Conservation (phyloP, 1,140 invertebrate genomes). For the Samia ricini region DNA sequence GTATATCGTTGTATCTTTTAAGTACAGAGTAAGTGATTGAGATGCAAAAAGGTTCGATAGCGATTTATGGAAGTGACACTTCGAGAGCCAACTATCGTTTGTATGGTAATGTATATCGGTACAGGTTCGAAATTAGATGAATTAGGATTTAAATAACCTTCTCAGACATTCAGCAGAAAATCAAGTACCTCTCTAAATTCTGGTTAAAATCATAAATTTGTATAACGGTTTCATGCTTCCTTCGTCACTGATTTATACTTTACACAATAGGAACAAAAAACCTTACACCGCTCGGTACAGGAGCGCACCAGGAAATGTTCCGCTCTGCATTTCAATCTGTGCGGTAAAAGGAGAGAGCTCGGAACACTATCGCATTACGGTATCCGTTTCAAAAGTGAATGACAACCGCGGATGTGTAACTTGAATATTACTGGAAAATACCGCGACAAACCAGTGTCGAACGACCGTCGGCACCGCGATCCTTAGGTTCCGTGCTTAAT, state of each 20-base stretch:
- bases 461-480: constrained; percentile 44
- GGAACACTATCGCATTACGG: constrained; percentile 57
- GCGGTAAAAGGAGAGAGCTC: constrained; percentile 63
- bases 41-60: constrained; percentile 46
- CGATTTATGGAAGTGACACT: constrained; percentile 49
- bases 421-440: constrained; percentile 48
- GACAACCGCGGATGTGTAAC: constrained; percentile 65
- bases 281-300: constrained; percentile 1
- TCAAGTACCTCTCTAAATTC: neutral
- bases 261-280: constrained; percentile 53
- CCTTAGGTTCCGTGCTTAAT: constrained; percentile 49
- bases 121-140: neutral
- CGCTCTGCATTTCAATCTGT: constrained; percentile 67
- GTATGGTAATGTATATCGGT: constrained; percentile 7
- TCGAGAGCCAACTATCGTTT: constrained; percentile 57
- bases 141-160: neutral
- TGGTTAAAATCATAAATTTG: neutral
- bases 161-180: too few species aligned
- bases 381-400: constrained; percentile 54
- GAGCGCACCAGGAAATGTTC: constrained; percentile 57
- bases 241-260: neutral
- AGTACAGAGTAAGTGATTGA: constrained; percentile 37
- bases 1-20: constrained; percentile 28
- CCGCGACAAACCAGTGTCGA: constrained; percentile 11
- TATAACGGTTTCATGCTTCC: neutral